Conservation (phyloP, 23 tunicate genomes). For the Styela plicata region DNA sequence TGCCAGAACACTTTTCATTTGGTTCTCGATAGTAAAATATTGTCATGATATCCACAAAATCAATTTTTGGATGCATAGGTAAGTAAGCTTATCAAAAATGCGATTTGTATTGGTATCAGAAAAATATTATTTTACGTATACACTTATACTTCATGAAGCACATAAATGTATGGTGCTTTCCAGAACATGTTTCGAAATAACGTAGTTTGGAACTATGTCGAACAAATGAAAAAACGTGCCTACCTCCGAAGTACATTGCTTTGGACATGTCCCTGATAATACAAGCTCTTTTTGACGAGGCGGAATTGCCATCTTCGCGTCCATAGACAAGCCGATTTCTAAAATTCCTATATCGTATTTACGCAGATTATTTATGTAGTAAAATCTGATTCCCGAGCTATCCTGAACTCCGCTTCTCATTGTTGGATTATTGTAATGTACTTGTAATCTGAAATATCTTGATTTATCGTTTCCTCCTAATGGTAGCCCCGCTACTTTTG, state of each 20-base stretch:
- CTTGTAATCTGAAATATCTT: conserved; percentile 54
- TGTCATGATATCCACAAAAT: too few relatives aligned
- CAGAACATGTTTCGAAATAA: too few relatives aligned
- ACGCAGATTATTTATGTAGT: conserved; percentile 34
- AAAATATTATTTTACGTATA: too few relatives aligned
- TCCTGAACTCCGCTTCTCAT: conserved; percentile 24
- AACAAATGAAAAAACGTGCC: too few relatives aligned
- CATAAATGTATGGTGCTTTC: too few relatives aligned
- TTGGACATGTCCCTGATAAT: conserved; percentile 57
- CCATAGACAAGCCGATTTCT: conserved; percentile 59
- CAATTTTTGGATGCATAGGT: too few relatives aligned
- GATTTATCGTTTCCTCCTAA: conserved; percentile 29
- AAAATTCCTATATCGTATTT: conserved; percentile 58
- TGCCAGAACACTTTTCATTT: too few relatives aligned
- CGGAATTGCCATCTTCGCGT: conserved; percentile 57
- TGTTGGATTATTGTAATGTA: conserved; percentile 84
- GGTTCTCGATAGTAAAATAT: too few relatives aligned
- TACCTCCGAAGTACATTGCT: conserved; percentile 53
- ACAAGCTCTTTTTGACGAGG: conserved; percentile 36
- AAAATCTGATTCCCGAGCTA: conserved; percentile 60
- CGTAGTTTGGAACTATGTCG: too few relatives aligned
- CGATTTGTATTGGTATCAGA: conserved; percentile 48
- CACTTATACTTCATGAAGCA: too few relatives aligned
- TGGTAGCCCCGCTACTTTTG: conserved; percentile 68
- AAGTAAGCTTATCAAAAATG: conserved; percentile 46